Percentiles rank a stretch among this genome's conserved stretches.
Evolutionary conservation across 2,797 vertebrate genomes (phyloP).

Genomic region (Phyllotis vaccarum): DNA sequence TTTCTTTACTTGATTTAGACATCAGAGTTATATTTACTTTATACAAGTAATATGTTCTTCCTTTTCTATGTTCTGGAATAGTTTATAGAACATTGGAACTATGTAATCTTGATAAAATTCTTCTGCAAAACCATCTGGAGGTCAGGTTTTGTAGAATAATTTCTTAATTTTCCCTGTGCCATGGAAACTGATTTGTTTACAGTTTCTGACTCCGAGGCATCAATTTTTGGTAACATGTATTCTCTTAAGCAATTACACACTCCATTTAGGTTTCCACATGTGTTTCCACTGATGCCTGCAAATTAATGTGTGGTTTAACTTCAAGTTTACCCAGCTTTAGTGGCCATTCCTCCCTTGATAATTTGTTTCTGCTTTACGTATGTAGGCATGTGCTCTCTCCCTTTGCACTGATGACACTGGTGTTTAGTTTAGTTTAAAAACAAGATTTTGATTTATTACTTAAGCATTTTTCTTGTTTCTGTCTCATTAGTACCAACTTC

Average conservation of each 20-base stretch:
- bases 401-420: not conserved
- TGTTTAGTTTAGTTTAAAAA: slow-evolving; percentile 20
- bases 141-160: not conserved
- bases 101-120: not conserved
- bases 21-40: slow-evolving; percentile 37
- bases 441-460: slow-evolving; percentile 30
- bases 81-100: not conserved
- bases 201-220: slow-evolving; percentile 36
- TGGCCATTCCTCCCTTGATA: not conserved
- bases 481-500: not conserved
- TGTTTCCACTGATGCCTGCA: not conserved
- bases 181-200: slow-evolving; percentile 5
- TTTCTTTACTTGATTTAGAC: slow-evolving; percentile 25
- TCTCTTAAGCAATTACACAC: not conserved
- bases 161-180: not conserved
- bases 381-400: not conserved
- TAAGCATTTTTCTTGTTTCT: slow-evolving; percentile 1
- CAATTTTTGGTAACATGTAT: not conserved
- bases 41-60: slow-evolving; percentile 27
- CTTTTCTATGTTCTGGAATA: not conserved
- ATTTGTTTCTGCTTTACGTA: slow-evolving; percentile 5
- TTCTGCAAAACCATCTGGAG: not conserved
- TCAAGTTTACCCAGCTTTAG: not conserved
- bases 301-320: not conserved
- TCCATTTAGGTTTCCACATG: slow-evolving; percentile 4